phyloP scores from a whole-genome alignment of 1,140 invertebrate genomes.

The Potamilus streckersoni region DNA sequence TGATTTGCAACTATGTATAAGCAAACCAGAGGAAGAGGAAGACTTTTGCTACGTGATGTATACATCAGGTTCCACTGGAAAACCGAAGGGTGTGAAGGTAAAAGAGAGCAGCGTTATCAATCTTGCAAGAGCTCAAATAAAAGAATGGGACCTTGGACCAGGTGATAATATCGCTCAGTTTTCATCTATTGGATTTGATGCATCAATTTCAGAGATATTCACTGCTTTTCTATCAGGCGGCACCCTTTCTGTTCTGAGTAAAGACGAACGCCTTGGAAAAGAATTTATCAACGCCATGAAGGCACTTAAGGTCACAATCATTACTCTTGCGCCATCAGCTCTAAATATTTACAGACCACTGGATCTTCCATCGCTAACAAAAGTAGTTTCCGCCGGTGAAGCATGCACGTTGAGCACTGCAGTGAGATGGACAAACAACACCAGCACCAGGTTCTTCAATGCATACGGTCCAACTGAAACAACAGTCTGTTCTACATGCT shows the following conservation, averaged over 20 bases:
- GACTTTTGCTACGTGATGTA: conserved; percentile 47
- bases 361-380: conserved; percentile 36
- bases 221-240: conserved; percentile 43
- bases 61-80: conserved; percentile 50
- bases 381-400: conserved; percentile 45
- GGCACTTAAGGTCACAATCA: conserved; percentile 35
- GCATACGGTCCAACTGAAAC: conserved; percentile 48
- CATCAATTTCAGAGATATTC: conserved; percentile 47
- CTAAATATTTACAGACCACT: conserved; percentile 44
- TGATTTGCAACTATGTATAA: not conserved
- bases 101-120: conserved; percentile 37
- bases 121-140: conserved; percentile 38
- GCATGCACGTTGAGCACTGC: conserved; percentile 43
- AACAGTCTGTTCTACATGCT: conserved; percentile 48
- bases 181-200: conserved; percentile 51
- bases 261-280: conserved; percentile 38
- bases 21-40: not conserved
- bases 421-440: conserved; percentile 37
- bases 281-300: conserved; percentile 42
- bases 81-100: conserved; percentile 47
- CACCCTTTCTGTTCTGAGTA: conserved; percentile 32
- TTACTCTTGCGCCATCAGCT: conserved; percentile 44
- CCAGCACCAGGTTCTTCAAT: conserved; percentile 40
- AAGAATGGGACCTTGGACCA: conserved; percentile 34
- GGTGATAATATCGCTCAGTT: conserved; percentile 43